phyloP scores from a whole-genome alignment of 2,888 invertebrate species.

The Campoplex capitator region DNA sequence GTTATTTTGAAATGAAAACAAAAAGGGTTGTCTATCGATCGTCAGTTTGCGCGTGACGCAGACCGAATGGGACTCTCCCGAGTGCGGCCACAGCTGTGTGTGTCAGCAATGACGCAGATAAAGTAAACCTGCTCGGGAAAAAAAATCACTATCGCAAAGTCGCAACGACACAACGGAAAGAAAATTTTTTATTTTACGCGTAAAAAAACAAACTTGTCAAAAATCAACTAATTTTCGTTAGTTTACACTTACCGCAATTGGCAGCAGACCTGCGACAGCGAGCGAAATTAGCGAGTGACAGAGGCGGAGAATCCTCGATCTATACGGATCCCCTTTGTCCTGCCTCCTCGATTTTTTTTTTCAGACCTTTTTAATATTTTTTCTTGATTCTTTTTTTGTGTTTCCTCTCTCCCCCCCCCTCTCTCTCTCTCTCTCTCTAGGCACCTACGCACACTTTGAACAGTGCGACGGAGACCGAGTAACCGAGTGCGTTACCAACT shows the following conservation, averaged over 20 bases:
- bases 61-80: conserved; percentile 31
- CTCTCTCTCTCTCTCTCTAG: no score
- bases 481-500: no score
- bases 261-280: not conserved
- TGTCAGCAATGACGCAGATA: conserved; percentile 40
- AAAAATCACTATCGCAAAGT: not conserved
- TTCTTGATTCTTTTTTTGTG: not conserved
- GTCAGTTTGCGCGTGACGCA: conserved; percentile 58
- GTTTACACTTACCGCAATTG: conserved; percentile 22
- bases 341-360: not conserved
- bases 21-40: conserved; percentile 62
- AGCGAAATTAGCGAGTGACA: not conserved
- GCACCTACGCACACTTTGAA: no score
- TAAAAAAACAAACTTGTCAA: conserved; percentile 10
- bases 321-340: conserved; percentile 9
- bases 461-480: not conserved
- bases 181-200: not conserved
- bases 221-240: not conserved
- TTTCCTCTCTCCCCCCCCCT: not conserved
- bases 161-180: not conserved
- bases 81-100: conserved; percentile 60
- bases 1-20: conserved; percentile 48
- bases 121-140: not conserved
- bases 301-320: conserved; percentile 22
- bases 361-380: not conserved